Evolutionary conservation across 2,888 invertebrate species (phyloP), one percentile per base, ranked within the genome.

Genomic region (Plebejus argus): DNA sequence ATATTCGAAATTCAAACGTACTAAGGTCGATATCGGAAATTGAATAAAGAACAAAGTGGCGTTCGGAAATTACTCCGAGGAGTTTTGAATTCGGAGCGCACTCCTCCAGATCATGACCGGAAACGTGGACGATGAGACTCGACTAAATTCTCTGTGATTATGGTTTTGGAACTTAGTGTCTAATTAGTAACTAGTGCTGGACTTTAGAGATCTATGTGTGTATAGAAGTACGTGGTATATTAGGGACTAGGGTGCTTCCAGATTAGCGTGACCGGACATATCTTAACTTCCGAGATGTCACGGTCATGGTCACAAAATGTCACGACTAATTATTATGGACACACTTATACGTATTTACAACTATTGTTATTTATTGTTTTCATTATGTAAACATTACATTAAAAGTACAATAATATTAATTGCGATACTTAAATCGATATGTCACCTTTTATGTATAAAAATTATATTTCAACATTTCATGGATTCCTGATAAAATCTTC

Each of bases 21-120:
- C 85, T 86, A 88, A 85, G 85, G 85, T 85, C 89, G 86, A 89
- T 89, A 90, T 89, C 93, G 93, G 93, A 94, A 93, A 94, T 94
- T 93, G 91, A 93, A 93, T 93, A 91, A 91, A 93, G 92, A 92
- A 92, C 90, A 91, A 92, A 92, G 92, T 92, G 92, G 88, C 91
- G 90, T 89, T 92, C 93, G 94, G 94, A 94, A 93, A 94, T 94
- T 93, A 93, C 88, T 89, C 89, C 87, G 87, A 91, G 89, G 89
- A 91, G 92, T 90, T 91, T 87, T 87, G 89, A 90, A 90, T 91
- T 90, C 84, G 86, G 86, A 87, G 85, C 86, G 85, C 82, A 84
- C 82, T 83, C 87, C 86, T 88, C 86, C 86, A 89, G 91, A 91
- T 91, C 91, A 91, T 87, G 90, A 88, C 91, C 92, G 93, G 93